Conservation (phyloP, 2,888 invertebrate genomes). For the Leptogaster cylindrica region DNA sequence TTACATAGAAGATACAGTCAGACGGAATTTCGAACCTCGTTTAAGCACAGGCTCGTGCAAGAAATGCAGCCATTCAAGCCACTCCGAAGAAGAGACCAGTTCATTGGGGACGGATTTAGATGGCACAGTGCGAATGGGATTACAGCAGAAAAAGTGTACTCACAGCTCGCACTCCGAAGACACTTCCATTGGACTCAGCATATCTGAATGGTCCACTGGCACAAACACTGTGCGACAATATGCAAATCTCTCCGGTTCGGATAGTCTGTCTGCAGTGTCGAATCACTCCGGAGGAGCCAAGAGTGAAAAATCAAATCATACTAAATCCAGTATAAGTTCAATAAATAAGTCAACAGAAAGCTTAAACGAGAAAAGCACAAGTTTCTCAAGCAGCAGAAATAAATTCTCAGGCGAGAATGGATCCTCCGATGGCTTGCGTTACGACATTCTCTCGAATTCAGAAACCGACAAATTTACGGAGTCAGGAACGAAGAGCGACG, state of each 20-base stretch:
- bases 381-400: slow-evolving; percentile 56
- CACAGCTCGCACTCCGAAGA: slow-evolving; percentile 86
- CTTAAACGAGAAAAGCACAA: slow-evolving; percentile 60
- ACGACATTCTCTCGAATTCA: slow-evolving; percentile 69
- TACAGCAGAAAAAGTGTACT: slow-evolving; percentile 81
- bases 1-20: slow-evolving; percentile 66
- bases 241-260: slow-evolving; percentile 75
- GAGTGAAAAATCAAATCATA: slow-evolving; percentile 68
- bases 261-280: slow-evolving; percentile 66
- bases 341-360: slow-evolving; percentile 67
- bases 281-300: slow-evolving; percentile 67
- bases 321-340: slow-evolving; percentile 67
- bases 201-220: slow-evolving; percentile 88
- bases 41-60: slow-evolving; percentile 67
- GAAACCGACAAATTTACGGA: slow-evolving; percentile 67
- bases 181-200: slow-evolving; percentile 83
- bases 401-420: slow-evolving; percentile 61
- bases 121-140: slow-evolving; percentile 79
- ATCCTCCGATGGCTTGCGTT: slow-evolving; percentile 63
- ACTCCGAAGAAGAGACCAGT: slow-evolving; percentile 77
- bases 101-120: slow-evolving; percentile 80
- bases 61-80: slow-evolving; percentile 73
- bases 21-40: slow-evolving; percentile 60
- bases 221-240: slow-evolving; percentile 84
- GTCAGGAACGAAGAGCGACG: slow-evolving; percentile 80